phyloP scores from a whole-genome alignment of 2,113 vertebrate species.

The Hydropotes inermis region DNA sequence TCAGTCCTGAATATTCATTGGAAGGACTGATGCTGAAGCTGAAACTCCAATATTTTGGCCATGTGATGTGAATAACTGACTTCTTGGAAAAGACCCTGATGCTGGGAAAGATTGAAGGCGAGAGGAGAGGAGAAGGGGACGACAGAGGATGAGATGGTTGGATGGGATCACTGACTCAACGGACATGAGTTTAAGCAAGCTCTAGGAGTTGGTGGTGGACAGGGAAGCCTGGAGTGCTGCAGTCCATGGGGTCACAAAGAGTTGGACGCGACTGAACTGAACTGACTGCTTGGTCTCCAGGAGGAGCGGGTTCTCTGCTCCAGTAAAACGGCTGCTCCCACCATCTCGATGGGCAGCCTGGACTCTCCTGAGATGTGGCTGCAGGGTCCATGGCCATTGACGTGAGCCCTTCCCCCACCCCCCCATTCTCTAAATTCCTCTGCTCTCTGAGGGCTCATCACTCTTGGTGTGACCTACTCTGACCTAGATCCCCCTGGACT shows the following conservation, averaged over 20 bases:
- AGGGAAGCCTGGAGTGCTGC: no score
- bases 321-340: background rate
- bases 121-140: no score
- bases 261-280: background rate
- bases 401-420: rapidly evolving
- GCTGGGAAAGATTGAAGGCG: no score
- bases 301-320: background rate
- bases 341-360: rapidly evolving
- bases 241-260: rapidly evolving
- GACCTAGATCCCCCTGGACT: rapidly evolving
- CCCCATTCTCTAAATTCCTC: background rate
- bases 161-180: no score
- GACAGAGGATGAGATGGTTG: no score
- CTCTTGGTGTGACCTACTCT: rapidly evolving
- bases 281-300: background rate
- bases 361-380: background rate
- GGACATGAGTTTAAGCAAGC: no score
- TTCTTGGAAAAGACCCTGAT: no score
- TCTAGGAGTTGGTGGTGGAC: no score
- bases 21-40: no score
- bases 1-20: no score
- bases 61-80: no score
- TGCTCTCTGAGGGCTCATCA: rapidly evolving
- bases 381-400: background rate
- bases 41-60: no score